Evolutionary conservation across 2,113 vertebrate genomes (phyloP).

Genomic region (Microcebus griseorufus): DNA sequence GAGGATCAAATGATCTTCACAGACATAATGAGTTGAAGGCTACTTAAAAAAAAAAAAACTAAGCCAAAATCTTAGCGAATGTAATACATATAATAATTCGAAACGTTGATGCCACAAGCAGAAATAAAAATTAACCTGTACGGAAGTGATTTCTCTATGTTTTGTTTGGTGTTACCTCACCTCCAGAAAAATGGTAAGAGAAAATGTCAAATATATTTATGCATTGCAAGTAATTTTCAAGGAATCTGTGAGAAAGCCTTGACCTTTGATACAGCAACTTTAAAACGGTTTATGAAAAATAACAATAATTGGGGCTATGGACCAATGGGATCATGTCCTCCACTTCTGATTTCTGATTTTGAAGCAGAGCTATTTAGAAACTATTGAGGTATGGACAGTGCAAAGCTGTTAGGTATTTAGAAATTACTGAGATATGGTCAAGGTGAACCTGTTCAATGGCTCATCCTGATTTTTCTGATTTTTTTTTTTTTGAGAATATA

Average conservation of each 20-base stretch:
- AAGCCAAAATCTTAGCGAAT: background rate
- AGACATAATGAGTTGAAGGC: background rate
- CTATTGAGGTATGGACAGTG: background rate
- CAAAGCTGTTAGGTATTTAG: too few relatives aligned
- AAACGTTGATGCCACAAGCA: background rate
- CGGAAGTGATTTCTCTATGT: background rate
- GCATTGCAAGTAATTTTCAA: background rate
- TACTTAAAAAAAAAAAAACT: background rate
- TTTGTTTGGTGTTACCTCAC: background rate
- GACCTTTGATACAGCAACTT: background rate
- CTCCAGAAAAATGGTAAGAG: background rate
- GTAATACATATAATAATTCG: background rate
- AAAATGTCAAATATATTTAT: slow-evolving; percentile 44
- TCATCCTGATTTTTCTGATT: background rate
- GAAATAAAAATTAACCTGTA: background rate
- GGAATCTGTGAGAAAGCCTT: background rate
- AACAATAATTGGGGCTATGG: background rate
- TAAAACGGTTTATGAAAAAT: slow-evolving; percentile 14
- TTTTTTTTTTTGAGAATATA: background rate
- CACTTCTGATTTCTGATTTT: background rate
- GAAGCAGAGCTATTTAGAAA: background rate
- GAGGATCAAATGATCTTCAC: background rate
- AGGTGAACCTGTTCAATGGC: background rate
- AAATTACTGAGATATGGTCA: background rate
- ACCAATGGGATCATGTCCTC: background rate